These are phyloP conservation scores for Penaeus vannamei DNA, from an alignment of 1,140 invertebrate genomes.

Conservation along the genomic window DNA sequence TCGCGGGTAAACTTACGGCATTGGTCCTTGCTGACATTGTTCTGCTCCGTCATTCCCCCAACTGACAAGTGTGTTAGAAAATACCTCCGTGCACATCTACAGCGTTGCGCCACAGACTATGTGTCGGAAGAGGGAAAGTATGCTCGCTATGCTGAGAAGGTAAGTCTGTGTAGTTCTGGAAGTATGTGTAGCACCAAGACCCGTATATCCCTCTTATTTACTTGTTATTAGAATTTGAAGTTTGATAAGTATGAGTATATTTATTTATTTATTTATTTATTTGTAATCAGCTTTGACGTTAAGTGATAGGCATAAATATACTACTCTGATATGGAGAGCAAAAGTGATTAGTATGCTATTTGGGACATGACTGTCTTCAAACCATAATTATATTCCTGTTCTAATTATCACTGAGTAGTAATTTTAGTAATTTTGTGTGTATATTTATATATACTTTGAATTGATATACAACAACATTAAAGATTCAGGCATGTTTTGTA, in stretches of 20 bases:
- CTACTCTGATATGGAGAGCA: no score
- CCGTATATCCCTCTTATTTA: no score
- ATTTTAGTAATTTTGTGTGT: background rate
- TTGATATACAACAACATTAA: background rate
- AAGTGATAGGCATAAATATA: no score
- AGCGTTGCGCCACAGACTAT: constrained; percentile 88
- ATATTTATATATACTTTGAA: background rate
- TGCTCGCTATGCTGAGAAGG: constrained; percentile 93
- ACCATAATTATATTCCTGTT: background rate
- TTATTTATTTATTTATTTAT: background rate
- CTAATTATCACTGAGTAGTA: no score
- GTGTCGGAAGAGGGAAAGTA: constrained; percentile 95
- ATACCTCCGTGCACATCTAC: constrained; percentile 91
- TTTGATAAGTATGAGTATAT: no score
- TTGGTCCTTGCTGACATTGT: constrained; percentile 92
- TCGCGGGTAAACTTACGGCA: constrained; percentile 89
- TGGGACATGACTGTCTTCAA: no score
- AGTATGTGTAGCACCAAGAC: background rate
- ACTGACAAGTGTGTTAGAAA: constrained; percentile 86
- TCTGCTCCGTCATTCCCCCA: constrained; percentile 90
- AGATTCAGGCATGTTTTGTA: constrained; percentile 13
- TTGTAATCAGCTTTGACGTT: constrained; percentile 5
- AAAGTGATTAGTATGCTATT: no score
- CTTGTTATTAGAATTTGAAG: no score
- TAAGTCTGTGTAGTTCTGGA: constrained; percentile 70